Evolutionary conservation across 2,797 vertebrate genomes (phyloP), one percentile per base, ranked within the genome.

Genomic region (Enteromius radiatus): DNA sequence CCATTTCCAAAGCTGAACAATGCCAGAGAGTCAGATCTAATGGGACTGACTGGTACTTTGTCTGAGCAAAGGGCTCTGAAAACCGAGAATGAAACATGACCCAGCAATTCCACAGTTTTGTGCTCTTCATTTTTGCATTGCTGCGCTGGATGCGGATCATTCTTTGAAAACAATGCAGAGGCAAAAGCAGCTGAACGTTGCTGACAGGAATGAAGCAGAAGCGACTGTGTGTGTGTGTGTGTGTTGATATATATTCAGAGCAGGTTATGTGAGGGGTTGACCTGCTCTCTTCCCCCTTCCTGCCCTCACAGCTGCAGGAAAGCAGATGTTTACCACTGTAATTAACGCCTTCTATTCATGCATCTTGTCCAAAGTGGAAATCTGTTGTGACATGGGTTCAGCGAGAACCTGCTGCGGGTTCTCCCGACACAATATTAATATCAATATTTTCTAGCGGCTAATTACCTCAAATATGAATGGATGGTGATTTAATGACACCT

Each of bases 321-420:
- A 94, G 90, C 90, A 91, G 91, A 94, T 94, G 90, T 90, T 89
- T 88, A 88, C 87, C 76, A 84, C 84, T 89, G 85, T 90, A 89
- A 90, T 91, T 90, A 89, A 87, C 82, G 59, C 86, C 85, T 81
- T 88, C 82, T 82, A 63, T 87, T 87, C 89, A 90, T 89, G 83
- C 87, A 87, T 91, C 90, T 88, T 88, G 84, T 85, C 87, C 78
- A 74, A 81, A 86, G 81, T 84, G 83, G 82, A 88, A 85, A 89
- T 89, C 80, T 86, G 89, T 87, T 89, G 88, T 88, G 88, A 91
- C 89, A 91, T 61, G 78, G 84, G 86, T 91, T 89, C 88, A 84
- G 85, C 49, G 80, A 83, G 84, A 89, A 84, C 88, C 88, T 86
- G 88, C 88, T 88, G 88, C 73, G 82, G 80, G 67, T 85, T 87